Percentiles rank a stretch among this genome's conserved stretches.
Evolutionary conservation across 2,113 vertebrate genomes (phyloP).

Genomic region (Hippopotamus amphibius): DNA sequence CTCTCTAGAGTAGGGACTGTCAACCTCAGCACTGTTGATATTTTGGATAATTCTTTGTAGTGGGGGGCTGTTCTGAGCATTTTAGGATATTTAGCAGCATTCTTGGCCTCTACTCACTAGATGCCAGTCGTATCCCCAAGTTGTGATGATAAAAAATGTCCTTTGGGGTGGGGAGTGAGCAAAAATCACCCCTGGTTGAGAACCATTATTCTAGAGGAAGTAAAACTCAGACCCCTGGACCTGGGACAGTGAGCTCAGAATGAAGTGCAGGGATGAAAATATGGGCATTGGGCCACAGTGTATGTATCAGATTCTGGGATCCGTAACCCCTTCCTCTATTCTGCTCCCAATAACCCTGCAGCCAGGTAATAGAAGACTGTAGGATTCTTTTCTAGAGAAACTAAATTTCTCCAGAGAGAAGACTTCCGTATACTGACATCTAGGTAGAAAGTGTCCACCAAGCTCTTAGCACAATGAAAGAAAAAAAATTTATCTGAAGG

Average conservation of each 20-base stretch:
- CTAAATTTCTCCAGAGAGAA: not conserved
- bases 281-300: not conserved
- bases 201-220: too few species aligned
- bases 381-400: not conserved
- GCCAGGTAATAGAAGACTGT: not conserved
- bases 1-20: too few species aligned
- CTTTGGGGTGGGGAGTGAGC: too few species aligned
- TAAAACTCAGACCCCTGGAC: not conserved
- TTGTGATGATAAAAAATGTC: too few species aligned
- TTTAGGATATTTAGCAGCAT: too few species aligned
- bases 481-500: not conserved
- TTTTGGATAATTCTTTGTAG: too few species aligned
- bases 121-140: too few species aligned
- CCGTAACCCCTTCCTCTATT: not conserved
- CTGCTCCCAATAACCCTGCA: not conserved
- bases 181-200: too few species aligned
- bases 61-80: too few species aligned
- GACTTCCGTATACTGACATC: not conserved
- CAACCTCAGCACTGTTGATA: too few species aligned
- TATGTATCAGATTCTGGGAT: not conserved
- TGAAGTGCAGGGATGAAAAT: not conserved
- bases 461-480: not conserved
- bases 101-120: too few species aligned
- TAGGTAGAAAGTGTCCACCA: not conserved
- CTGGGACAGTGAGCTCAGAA: not conserved